Base-by-base conservation (phyloP, 2,888 invertebrate species). In the Ditula angustiorana region DNA sequence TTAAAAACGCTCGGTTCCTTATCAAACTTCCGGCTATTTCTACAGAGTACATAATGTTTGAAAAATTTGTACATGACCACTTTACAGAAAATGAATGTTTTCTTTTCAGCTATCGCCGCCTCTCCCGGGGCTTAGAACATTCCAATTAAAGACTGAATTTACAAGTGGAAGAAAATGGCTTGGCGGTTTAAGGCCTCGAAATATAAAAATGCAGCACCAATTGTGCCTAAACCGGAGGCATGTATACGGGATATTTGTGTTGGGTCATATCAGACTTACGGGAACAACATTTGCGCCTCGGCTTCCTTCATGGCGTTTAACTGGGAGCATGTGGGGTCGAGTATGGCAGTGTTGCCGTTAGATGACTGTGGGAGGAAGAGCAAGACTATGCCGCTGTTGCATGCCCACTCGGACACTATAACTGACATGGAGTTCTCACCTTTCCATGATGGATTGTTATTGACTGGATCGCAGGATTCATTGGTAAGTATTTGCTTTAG, bases 161-260 rank as follows among this genome's bases (percentile, higher is more conserved):
- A 79, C 77, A 79, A 77, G 83, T 88, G 84, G 81, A 80, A 79
- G 75, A 87, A 72, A 74, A 97, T 98, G 97, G 97, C 97, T 90
- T 97, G 97, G 97, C 95, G 98, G 91, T 99, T 99, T 93, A 98
- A 99, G 94, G 98, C 98, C 85, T 98, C 98, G 69, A 99, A 99
- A 91, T 99, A 98, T 92, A 99, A 99, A 95, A 99, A 99, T 96
- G 98, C 99, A 70, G 96, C 98, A 74, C 98, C 99, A 46, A 98
- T 98, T 81, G 96, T 98, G 80, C 98, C 98, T 37, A 99, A 98
- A 86, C 98, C 98, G 67, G 98, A 99, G 94, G 96, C 97, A 72
- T 96, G 96, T 93, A 95, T 97, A 72, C 95, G 97, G 73, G 98
- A 98, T 85, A 95, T 99, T 74, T 96, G 96, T 78, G 97, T 98